Evolutionary conservation across 2,888 invertebrate species (phyloP).

Genomic region (Lepeophtheirus nordmannii): DNA sequence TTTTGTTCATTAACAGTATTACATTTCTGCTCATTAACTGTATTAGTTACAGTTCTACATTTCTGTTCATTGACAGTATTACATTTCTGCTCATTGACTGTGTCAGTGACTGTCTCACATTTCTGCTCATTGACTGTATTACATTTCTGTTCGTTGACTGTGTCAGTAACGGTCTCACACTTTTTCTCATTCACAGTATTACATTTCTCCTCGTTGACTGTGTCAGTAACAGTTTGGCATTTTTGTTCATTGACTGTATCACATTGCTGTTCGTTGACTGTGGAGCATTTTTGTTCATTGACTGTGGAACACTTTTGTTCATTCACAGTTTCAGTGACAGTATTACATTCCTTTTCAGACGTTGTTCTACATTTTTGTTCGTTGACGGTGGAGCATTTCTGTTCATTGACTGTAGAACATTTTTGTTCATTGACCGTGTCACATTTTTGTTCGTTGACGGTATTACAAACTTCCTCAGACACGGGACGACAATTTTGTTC

Average conservation of each 20-base stretch:
- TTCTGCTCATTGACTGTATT: slow-evolving; percentile 15
- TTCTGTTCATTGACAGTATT: slow-evolving; percentile 16
- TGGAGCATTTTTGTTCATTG: slow-evolving; percentile 4
- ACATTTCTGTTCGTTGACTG: slow-evolving; percentile 21
- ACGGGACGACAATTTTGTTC: slow-evolving; percentile 11
- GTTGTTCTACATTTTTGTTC: background rate
- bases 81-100: slow-evolving; percentile 16
- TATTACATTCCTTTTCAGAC: background rate
- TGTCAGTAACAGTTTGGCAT: slow-evolving; percentile 16
- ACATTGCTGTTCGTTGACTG: slow-evolving; percentile 12
- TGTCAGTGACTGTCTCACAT: background rate
- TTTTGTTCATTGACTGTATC: background rate
- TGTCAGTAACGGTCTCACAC: slow-evolving; percentile 18
- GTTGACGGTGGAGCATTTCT: slow-evolving; percentile 4
- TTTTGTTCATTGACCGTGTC: background rate
- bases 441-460: slow-evolving; percentile 18
- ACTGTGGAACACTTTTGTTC: slow-evolving; percentile 6
- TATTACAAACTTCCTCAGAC: slow-evolving; percentile 14
- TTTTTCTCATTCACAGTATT: slow-evolving; percentile 7
- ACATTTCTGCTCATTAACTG: slow-evolving; percentile 18
- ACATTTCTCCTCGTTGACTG: slow-evolving; percentile 18
- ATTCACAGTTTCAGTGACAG: slow-evolving; percentile 3
- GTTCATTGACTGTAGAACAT: slow-evolving; percentile 13
- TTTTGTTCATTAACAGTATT: slow-evolving; percentile 11
- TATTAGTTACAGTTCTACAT: slow-evolving; percentile 14